Base-by-base conservation (phyloP, 2,113 vertebrate species). In the Apaloderma vittatum region DNA sequence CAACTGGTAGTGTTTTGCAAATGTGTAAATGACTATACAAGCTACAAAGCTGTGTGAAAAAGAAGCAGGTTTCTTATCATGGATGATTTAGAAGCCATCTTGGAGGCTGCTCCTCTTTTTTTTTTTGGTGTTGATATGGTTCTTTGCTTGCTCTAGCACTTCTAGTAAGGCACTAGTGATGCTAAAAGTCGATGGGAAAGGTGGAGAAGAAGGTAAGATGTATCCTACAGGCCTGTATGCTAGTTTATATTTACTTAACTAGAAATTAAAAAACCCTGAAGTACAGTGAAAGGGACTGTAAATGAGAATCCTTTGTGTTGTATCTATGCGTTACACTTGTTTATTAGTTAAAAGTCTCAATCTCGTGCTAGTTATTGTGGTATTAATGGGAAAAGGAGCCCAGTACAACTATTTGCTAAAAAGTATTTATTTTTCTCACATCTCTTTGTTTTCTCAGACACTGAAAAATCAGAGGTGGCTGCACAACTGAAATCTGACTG, bases 241-340 rank as follows among this genome's bases (percentile, higher is more conserved):
- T 71, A 3, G 3, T 72, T 45, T 68, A 2, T 65, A 0, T 55
- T 68, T 63, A 12, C 9, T 45, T 48, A 36, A 18, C 1, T 3
- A 26, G 19, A 3, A 75, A n/a, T 46, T 83, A 15, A 40, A 62
- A 8, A 4, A 43, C 11, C 40, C 40, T 62, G 14, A 3, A 16
- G 15, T 63, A 15, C 1, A 9, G 29, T 2, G 8, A 80, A 23
- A 4, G 4, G 7, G 3, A 8, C 63, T 48, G 18, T 26, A 49
- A 66, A 55, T 14, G 3, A 15, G 12, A 9, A 15, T 66, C 16
- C 9, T 84, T 77, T 8, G 21, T 0, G 0, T 6, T 45, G 3
- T 30, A 19, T 29, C 10, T 80, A 17, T 0, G 0, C 27, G 17
- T 68, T 65, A 12, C 0, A 0, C 13, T 67, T 54, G 11, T 75